These are phyloP conservation scores for Ancistrus triradiatus DNA, from an alignment of 2,113 vertebrate genomes.

Conservation along the genomic window DNA sequence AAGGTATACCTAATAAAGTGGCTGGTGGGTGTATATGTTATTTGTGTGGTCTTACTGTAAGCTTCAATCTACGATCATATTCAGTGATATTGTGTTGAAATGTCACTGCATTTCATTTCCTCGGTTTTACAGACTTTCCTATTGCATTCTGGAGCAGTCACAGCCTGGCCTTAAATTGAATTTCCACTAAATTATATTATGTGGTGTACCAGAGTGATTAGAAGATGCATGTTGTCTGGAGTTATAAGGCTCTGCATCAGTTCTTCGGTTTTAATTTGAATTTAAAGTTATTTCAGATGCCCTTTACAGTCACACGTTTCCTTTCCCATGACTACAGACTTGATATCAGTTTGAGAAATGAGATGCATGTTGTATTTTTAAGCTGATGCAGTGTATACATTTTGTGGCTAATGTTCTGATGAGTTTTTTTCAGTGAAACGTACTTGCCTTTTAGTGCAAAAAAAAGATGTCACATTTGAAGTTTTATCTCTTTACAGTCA, in stretches of 20 bases:
- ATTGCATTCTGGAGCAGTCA: conserved; percentile 32
- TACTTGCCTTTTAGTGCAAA: no score
- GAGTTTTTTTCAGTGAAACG: background rate
- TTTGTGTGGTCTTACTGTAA: no score
- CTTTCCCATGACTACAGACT: conserved; percentile 10
- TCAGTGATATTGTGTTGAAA: no score
- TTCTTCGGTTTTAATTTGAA: no score
- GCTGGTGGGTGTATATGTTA: no score
- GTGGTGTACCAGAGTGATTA: background rate
- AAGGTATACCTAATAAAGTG: no score
- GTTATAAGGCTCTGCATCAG: background rate
- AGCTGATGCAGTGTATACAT: no score
- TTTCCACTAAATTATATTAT: conserved; percentile 45
- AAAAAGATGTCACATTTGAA: no score
- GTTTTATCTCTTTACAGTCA: no score
- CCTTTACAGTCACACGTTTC: conserved; percentile 4
- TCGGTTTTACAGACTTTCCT: background rate
- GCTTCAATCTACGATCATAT: no score
- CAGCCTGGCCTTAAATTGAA: conserved; percentile 38
- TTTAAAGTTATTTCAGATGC: background rate
- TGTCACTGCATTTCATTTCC: background rate
- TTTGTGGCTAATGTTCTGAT: no score
- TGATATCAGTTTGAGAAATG: background rate
- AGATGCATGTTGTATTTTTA: background rate
- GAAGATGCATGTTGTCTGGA: background rate